Evolutionary conservation across 1,140 invertebrate species (phyloP), one percentile per base, ranked within the genome.

Genomic region (Heterodera schachtii): DNA sequence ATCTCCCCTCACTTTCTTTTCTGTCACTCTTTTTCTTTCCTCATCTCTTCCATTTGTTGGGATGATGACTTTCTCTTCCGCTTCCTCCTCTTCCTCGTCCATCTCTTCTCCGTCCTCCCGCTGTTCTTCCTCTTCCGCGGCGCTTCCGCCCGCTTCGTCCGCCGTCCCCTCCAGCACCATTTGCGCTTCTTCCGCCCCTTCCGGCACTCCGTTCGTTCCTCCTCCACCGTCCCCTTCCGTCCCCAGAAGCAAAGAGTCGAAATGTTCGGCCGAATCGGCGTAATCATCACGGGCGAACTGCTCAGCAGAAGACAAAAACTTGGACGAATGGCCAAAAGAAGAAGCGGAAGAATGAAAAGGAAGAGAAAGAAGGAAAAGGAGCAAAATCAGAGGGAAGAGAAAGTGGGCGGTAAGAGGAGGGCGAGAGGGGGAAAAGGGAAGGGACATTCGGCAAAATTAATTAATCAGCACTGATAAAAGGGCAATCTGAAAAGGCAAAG

Each of bases 101-200:
- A 13, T 60, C 57, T 7, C 13, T 60, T 7, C 16, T 16, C 57
- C 16, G 57, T 3, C 11, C 57, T 60, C 57, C 9, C 4, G 9
- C 11, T 60, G 11, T 60, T 11, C 16, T 60, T 60, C 57, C 11
- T 11, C 57, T 19, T 11, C 57, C 57, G 11, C 57, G 13, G 8
- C 57, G 3, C 57, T 13, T 60, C 57, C 57, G 57, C 16, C 57
- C 57, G 11, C 57, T 16, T 60, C 57, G 16, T 60, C 57, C 9
- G 57, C 57, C 57, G 57, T 60, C 57, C 57, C 57, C 57, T 60
- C 57, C 57, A 60, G 57, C 57, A 60, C 57, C 57, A 60, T 60
- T 60, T 60, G 11, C n/a, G n/a, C n/a, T n/a, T n/a, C n/a, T 60
- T 60, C 57, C 4, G 57, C 16, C 57, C 57, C 57, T 16, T 11